These are phyloP conservation scores for Syrphus vitripennis DNA, from an alignment of 2,888 invertebrate genomes.

Conservation along the genomic window DNA sequence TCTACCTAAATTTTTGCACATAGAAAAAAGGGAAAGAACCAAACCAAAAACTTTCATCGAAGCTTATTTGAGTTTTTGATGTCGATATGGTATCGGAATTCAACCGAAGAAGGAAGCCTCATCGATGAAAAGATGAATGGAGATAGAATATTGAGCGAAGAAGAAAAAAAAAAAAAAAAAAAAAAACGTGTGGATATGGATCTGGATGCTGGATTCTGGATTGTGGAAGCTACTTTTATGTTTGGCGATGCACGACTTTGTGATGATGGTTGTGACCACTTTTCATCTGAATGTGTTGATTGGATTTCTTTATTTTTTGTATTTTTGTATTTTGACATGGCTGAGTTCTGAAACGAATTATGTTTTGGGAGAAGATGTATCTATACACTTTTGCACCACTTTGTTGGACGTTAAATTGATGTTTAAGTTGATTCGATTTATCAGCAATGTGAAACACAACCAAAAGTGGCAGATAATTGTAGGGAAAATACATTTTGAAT, in stretches of 20 bases:
- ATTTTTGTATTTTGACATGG: constrained; percentile 35
- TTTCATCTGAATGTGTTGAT: constrained; percentile 60
- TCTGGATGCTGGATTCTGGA: too few relatives aligned
- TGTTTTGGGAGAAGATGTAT: not conserved
- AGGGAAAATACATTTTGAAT: not conserved
- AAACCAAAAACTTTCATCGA: constrained; percentile 3
- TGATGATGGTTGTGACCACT: constrained; percentile 27
- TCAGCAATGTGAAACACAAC: not conserved
- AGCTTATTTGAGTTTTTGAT: constrained; percentile 53
- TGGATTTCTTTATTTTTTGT: constrained; percentile 48
- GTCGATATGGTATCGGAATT: constrained; percentile 44
- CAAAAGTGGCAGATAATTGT: constrained; percentile 31
- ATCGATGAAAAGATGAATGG: constrained; percentile 32
- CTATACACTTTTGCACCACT: constrained; percentile 15
- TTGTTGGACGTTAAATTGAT: constrained; percentile 49
- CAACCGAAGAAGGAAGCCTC: constrained; percentile 2
- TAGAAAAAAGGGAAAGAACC: not conserved
- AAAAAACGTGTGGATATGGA: not conserved
- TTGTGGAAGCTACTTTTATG: not conserved
- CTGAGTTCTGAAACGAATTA: constrained; percentile 31
- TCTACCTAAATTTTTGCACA: constrained; percentile 2
- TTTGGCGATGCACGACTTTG: not conserved
- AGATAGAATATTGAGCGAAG: constrained; percentile 7
- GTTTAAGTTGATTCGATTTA: constrained; percentile 59
- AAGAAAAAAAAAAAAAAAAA: not conserved